These are phyloP conservation scores for Hirtodrosophila duncani DNA, from an alignment of 2,888 invertebrate genomes.

Conservation along the genomic window DNA sequence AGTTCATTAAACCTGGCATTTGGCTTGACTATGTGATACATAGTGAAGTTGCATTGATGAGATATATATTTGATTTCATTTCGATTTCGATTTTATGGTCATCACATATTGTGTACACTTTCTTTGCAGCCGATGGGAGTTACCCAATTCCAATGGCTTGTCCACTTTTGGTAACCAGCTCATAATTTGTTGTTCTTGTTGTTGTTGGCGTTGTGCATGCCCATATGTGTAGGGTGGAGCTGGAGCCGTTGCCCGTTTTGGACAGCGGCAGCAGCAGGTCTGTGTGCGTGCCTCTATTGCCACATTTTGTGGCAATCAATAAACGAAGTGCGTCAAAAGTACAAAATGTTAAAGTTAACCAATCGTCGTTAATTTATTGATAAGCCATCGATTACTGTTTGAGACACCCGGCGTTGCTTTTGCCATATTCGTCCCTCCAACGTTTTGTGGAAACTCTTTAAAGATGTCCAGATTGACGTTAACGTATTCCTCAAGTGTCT, in stretches of 20 bases:
- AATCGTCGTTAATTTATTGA: conserved; percentile 1
- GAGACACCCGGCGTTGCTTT: no score
- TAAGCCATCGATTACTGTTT: no score
- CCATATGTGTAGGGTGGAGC: conserved; percentile 52
- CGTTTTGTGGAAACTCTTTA: no score
- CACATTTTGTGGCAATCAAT: conserved; percentile 70
- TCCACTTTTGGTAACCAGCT: conserved; percentile 49
- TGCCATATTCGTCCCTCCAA: no score
- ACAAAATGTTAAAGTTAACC: conserved; percentile 58
- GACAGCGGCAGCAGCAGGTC: conserved; percentile 2
- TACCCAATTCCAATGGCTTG: conserved; percentile 47
- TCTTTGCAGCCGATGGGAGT: conserved; percentile 32
- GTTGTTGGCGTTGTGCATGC: conserved; percentile 36
- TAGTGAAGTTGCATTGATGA: no score
- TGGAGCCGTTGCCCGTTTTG: conserved; percentile 38
- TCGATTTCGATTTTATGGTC: conserved; percentile 41
- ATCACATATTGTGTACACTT: conserved; percentile 36
- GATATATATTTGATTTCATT: conserved; percentile 48
- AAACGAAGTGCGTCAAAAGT: conserved; percentile 63
- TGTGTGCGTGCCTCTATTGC: conserved; percentile 58
- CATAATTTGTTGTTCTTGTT: conserved; percentile 65
- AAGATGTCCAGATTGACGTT: conserved; percentile 49
- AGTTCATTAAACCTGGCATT: conserved; percentile 50
- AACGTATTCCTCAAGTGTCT: conserved; percentile 65
- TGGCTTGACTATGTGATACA: no score